phyloP scores from a whole-genome alignment of 2,797 vertebrate species.

The Echiichthys vipera region DNA sequence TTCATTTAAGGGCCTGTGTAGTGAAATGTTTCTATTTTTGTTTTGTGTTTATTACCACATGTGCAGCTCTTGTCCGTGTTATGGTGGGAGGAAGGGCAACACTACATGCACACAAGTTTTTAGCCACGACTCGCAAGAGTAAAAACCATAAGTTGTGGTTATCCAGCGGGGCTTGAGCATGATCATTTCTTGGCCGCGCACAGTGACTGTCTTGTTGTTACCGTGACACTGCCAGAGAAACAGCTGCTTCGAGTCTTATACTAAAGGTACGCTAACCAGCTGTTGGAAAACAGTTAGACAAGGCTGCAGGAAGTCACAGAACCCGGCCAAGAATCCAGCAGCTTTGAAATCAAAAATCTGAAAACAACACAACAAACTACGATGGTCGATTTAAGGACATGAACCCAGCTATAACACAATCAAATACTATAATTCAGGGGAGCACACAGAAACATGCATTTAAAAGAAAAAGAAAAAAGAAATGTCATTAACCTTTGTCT shows the following conservation, averaged over 20 bases:
- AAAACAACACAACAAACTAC: not conserved
- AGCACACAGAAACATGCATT: conserved; percentile 30
- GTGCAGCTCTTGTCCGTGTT: too few relatives aligned
- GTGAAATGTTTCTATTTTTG: too few relatives aligned
- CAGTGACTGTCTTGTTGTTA: not conserved
- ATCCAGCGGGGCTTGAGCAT: too few relatives aligned
- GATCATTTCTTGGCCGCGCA: too few relatives aligned
- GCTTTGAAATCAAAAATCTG: not conserved
- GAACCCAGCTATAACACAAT: not conserved
- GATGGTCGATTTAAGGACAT: not conserved
- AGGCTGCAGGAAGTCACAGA: not conserved
- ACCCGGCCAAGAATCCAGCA: not conserved
- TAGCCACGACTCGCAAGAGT: too few relatives aligned
- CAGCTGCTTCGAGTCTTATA: not conserved
- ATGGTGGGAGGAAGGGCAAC: too few relatives aligned
- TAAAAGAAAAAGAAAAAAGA: conserved; percentile 17
- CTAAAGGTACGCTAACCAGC: not conserved
- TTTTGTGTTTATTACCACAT: too few relatives aligned
- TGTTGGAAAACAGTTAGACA: not conserved
- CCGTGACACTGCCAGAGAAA: not conserved
- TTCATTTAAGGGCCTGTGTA: too few relatives aligned
- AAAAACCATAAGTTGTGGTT: too few relatives aligned
- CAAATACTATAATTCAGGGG: conserved; percentile 5
- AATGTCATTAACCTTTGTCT: conserved; percentile 60
- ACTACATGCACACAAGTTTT: too few relatives aligned